These are phyloP conservation scores for Gymnodraco acuticeps DNA, from an alignment of 2,797 vertebrate genomes.

Conservation along the genomic window DNA sequence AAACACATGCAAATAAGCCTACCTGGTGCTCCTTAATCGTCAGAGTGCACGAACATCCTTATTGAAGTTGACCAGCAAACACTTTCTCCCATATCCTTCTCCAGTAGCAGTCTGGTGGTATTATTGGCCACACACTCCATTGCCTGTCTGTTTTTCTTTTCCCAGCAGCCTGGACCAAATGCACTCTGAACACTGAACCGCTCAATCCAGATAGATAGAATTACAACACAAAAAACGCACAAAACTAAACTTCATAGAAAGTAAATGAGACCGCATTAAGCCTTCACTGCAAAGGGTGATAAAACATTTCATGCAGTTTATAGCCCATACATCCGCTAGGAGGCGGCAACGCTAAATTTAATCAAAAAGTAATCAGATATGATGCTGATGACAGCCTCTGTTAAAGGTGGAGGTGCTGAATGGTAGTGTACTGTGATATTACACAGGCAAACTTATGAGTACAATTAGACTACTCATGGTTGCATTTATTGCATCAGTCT, in stretches of 20 bases:
- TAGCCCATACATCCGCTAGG: constrained; percentile 59
- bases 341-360: constrained; percentile 61
- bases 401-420: constrained; percentile 16
- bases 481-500: not conserved
- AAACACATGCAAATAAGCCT: constrained; percentile 13
- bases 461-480: not conserved
- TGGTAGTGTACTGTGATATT: constrained; percentile 1
- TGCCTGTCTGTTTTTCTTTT: constrained; percentile 15
- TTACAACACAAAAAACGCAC: constrained; percentile 18
- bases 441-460: not conserved
- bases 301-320: not conserved
- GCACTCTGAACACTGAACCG: not conserved
- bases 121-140: constrained; percentile 10
- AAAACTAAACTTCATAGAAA: constrained; percentile 12
- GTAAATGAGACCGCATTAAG: constrained; percentile 22
- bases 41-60: not conserved
- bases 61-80: not conserved
- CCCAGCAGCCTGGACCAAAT: constrained; percentile 2
- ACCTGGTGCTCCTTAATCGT: constrained; percentile 34
- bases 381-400: constrained; percentile 45
- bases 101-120: constrained; percentile 11
- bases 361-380: constrained; percentile 60
- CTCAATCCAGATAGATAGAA: constrained; percentile 29
- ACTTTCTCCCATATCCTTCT: constrained; percentile 21
- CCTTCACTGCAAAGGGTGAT: constrained; percentile 14